These are phyloP conservation scores for Andrena praecox DNA, from an alignment of 2,888 invertebrate species.

Conservation along the genomic window DNA sequence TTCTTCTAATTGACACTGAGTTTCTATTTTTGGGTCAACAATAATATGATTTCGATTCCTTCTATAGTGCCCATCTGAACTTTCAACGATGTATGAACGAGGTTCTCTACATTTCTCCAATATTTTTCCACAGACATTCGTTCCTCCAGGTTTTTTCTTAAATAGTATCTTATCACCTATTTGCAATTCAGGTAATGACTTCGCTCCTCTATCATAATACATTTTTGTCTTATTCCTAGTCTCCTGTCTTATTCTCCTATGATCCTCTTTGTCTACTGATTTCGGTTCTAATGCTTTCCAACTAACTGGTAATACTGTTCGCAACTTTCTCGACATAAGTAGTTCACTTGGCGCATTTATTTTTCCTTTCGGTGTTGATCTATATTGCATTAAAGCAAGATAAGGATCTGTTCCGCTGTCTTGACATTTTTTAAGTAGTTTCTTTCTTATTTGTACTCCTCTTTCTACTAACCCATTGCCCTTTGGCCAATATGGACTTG, in stretches of 20 bases:
- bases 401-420: not conserved
- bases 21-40: too few relatives aligned
- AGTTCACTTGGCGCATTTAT: not conserved
- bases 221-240: not conserved
- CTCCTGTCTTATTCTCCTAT: not conserved
- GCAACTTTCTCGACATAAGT: not conserved
- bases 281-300: not conserved
- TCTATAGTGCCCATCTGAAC: too few relatives aligned
- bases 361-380: not conserved
- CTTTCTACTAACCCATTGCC: not conserved
- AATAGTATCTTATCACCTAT: not conserved
- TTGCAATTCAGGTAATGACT: not conserved
- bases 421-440: not conserved
- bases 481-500: not conserved
- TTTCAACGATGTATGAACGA: too few relatives aligned
- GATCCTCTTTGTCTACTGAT: not conserved
- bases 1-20: too few relatives aligned
- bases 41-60: too few relatives aligned
- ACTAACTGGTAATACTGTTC: not conserved
- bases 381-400: constrained; percentile 1
- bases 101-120: too few relatives aligned
- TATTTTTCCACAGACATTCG: too few relatives aligned
- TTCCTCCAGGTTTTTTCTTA: not conserved
- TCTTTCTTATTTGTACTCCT: not conserved
- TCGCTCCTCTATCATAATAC: not conserved